phyloP scores from a whole-genome alignment of 1,140 invertebrate species.

The Hypsibius dujardini region DNA sequence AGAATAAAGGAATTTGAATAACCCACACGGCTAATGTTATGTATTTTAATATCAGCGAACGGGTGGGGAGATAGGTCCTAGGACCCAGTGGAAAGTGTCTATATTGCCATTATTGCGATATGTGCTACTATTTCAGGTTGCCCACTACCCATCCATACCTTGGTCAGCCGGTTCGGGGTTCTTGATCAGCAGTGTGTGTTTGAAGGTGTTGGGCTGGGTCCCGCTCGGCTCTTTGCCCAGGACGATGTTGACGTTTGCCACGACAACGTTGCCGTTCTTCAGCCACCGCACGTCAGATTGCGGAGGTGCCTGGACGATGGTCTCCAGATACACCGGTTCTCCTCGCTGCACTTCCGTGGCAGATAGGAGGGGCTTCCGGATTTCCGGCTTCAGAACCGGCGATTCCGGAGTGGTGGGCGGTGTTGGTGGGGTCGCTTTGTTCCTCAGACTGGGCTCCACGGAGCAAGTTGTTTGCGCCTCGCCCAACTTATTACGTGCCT shows the following conservation, averaged over 20 bases:
- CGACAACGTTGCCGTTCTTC: slow-evolving; percentile 3
- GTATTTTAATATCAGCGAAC: too few relatives aligned
- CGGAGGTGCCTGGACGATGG: neutral
- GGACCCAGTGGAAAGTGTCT: too few relatives aligned
- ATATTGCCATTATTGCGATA: too few relatives aligned
- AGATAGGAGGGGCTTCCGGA: neutral
- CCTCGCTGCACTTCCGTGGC: neutral
- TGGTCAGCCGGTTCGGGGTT: too few relatives aligned
- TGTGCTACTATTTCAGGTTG: too few relatives aligned
- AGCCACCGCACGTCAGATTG: neutral
- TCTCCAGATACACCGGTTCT: neutral
- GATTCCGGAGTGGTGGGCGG: neutral
- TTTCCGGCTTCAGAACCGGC: neutral
- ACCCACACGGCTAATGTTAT: too few relatives aligned
- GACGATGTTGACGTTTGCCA: neutral
- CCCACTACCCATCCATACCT: too few relatives aligned
- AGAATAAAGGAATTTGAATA: too few relatives aligned
- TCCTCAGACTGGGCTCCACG: slow-evolving; percentile 34
- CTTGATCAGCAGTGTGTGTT: too few relatives aligned
- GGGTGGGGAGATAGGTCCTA: too few relatives aligned
- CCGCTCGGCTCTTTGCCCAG: neutral
- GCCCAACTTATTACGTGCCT: slow-evolving; percentile 34
- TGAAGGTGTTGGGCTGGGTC: neutral
- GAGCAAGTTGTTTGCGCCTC: slow-evolving; percentile 61
- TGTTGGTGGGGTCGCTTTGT: neutral